Percentiles rank a stretch among this genome's conserved stretches.
Conservation (phyloP, 2,888 invertebrate species). For the Hofmannophila pseudospretella region DNA sequence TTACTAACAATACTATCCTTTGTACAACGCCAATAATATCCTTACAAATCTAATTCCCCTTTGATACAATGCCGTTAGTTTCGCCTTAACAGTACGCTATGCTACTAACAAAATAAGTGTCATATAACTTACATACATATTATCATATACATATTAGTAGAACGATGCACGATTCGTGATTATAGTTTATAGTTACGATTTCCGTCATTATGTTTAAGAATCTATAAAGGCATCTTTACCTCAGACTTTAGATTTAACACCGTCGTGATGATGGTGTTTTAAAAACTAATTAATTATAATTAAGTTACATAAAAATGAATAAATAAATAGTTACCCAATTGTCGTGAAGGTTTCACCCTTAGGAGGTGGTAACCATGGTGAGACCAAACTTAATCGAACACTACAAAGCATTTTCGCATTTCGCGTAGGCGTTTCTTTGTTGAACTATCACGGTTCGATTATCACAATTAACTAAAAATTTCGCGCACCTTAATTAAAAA, state of each 20-base stretch:
- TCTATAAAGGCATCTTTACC: conserved; percentile 78
- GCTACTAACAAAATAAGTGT: conserved; percentile 73
- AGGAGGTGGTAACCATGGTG: conserved; percentile 22
- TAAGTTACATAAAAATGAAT: conserved; percentile 64
- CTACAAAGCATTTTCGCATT: neutral
- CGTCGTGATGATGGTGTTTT: conserved; percentile 65
- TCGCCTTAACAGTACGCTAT: conserved; percentile 60
- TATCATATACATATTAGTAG: conserved; percentile 61
- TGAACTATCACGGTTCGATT: conserved; percentile 57
- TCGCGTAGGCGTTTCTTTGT: conserved; percentile 3
- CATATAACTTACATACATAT: conserved; percentile 66
- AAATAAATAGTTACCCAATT: conserved; percentile 69
- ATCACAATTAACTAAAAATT: conserved; percentile 71
- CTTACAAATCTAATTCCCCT: conserved; percentile 63
- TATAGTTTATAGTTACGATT: conserved; percentile 56
- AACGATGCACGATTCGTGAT: conserved; percentile 68
- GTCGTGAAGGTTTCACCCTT: conserved; percentile 39
- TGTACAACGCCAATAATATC: conserved; percentile 75
- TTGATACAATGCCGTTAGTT: conserved; percentile 70
- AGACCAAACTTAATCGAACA: conserved; percentile 29
- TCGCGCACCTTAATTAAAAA: conserved; percentile 55
- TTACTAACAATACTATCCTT: conserved; percentile 72
- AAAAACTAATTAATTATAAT: conserved; percentile 66
- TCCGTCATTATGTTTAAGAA: conserved; percentile 69
- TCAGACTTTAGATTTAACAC: conserved; percentile 77